Evolutionary conservation across 2,888 invertebrate genomes (phyloP), one percentile per base, ranked within the genome.

Genomic region (Apamea monoglypha): DNA sequence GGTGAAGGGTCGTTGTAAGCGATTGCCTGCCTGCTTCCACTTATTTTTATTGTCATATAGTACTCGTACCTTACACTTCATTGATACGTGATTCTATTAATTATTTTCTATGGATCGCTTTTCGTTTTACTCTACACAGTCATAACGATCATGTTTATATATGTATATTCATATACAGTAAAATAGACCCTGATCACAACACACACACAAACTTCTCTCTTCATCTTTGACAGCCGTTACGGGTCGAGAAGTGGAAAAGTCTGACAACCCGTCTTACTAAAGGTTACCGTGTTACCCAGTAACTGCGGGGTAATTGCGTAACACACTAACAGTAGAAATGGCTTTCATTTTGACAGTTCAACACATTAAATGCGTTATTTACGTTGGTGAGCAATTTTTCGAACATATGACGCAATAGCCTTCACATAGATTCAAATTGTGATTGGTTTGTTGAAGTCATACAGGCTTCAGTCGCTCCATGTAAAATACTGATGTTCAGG

Each of bases 21-120:
- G 61, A 84, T 76, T 47, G 59, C 40, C 32, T 47, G 84, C 40
- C 56, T 75, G 59, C 67, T 81, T 21, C 59, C 40, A 72, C 69
- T 88, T 88, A 82, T 78, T 85, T 82, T 76, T 85, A 82, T 76
- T 69, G 72, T 66, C 66, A 77, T 84, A 69, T 77, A 47, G 80
- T 61, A 74, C 40, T 77, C 53, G 76, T 61, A 74, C 40, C 50
- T 80, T 40, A 69, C 64, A 72, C 63, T 66, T 81, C 72, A 69
- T 75, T 80, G 66, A 80, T 87, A 80, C 68, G 74, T 75, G 85
- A 81, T 84, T 72, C 72, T 66, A 76, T 87, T 69, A 61, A 32
- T 40, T 14, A 0, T 69, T 56, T 70, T 53, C 47, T 47, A 47
- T 0, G 64, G 64, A 44, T 61, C 56, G 59, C 47, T 50, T 59